These are phyloP conservation scores for Andrena camellia DNA, from an alignment of 2,888 invertebrate genomes.

Conservation along the genomic window DNA sequence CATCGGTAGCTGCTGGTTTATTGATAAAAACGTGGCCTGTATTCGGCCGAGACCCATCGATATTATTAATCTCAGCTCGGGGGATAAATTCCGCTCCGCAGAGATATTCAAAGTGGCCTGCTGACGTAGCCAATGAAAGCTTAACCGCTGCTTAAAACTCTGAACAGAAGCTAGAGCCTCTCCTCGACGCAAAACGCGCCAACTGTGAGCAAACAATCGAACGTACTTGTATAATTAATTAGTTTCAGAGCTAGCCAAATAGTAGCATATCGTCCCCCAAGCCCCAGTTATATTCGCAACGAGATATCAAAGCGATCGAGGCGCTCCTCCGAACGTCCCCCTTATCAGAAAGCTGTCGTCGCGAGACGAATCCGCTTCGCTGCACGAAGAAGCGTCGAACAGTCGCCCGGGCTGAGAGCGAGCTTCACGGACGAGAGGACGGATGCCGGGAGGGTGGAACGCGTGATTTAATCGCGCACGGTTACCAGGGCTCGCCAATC, in stretches of 20 bases:
- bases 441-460: not conserved
- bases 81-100: not conserved
- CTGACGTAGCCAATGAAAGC: too few relatives aligned
- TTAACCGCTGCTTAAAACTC: too few relatives aligned
- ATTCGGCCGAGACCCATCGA: conserved; percentile 11
- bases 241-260: too few relatives aligned
- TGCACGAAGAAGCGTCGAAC: not conserved
- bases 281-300: not conserved
- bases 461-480: conserved; percentile 36
- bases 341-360: not conserved
- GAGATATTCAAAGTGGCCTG: too few relatives aligned
- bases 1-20: conserved; percentile 1
- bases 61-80: conserved; percentile 23
- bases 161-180: too few relatives aligned
- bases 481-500: conserved; percentile 16
- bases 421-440: not conserved
- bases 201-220: too few relatives aligned
- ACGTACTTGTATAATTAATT: too few relatives aligned
- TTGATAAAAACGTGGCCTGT: conserved; percentile 9
- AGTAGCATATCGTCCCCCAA: not conserved
- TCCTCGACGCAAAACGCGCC: too few relatives aligned
- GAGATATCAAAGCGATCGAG: not conserved
- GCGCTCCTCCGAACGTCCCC: not conserved
- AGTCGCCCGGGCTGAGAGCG: not conserved
- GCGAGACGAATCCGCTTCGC: not conserved